phyloP scores from a whole-genome alignment of 2,888 invertebrate genomes.

The Embidobia sp. region DNA sequence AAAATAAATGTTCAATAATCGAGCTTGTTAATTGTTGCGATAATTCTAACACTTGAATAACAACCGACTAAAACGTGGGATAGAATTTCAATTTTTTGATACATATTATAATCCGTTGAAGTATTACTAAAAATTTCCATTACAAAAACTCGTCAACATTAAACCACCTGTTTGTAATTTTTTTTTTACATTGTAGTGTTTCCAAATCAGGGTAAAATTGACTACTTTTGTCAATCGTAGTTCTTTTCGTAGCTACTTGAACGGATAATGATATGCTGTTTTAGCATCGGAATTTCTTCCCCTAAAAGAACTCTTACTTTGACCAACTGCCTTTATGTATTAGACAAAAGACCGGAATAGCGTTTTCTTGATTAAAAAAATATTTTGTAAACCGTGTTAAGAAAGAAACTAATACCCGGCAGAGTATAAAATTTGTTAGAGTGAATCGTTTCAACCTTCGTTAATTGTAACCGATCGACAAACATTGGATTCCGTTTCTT shows the following conservation, averaged over 20 bases:
- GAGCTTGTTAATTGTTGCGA: conserved; percentile 48
- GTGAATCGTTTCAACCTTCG: conserved; percentile 30
- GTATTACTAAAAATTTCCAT: no score
- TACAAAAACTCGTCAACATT: no score
- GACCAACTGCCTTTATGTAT: conserved; percentile 10
- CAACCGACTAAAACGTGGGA: background rate
- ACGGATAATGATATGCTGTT: no score
- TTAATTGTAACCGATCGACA: conserved; percentile 27
- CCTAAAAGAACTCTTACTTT: conserved; percentile 13
- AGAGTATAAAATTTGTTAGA: conserved; percentile 23
- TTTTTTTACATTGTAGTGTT: no score
- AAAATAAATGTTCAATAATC: conserved; percentile 39
- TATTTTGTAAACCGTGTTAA: conserved; percentile 25
- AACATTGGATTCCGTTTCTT: conserved; percentile 42
- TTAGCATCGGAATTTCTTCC: no score
- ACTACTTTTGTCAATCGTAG: no score
- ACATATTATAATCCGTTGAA: no score
- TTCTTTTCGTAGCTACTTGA: no score
- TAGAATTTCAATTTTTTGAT: no score
- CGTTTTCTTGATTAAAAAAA: conserved; percentile 10
- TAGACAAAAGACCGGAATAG: background rate
- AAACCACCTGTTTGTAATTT: no score
- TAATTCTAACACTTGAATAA: conserved; percentile 23
- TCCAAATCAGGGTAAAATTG: no score
- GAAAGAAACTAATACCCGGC: conserved; percentile 1